Evolutionary conservation across 1,140 invertebrate genomes (phyloP).

Genomic region (Grapholita molesta): DNA sequence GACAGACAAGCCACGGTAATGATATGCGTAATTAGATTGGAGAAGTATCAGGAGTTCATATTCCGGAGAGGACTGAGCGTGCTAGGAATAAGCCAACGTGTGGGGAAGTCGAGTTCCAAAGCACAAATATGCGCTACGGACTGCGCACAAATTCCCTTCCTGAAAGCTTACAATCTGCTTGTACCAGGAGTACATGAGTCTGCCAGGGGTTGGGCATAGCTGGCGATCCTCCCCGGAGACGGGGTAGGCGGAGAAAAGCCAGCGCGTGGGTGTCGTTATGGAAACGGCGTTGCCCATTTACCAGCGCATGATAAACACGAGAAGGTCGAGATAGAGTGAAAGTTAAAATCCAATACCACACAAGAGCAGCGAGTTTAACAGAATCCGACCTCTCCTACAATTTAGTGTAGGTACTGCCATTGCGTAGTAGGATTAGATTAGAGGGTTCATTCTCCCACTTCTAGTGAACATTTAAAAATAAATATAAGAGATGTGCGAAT

Average conservation of each 20-base stretch:
- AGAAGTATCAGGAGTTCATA: conserved; percentile 71
- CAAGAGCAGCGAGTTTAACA: too few relatives aligned
- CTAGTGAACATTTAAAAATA: too few relatives aligned
- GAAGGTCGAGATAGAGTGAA: conserved; percentile 27
- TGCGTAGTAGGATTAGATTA: too few relatives aligned
- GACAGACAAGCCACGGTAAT: conserved; percentile 48
- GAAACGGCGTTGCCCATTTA: conserved; percentile 59
- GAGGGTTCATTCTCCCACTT: too few relatives aligned
- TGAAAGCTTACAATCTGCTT: conserved; percentile 65
- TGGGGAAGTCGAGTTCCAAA: conserved; percentile 9
- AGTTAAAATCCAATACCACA: background rate
- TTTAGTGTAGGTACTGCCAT: too few relatives aligned
- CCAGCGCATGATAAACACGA: conserved; percentile 41
- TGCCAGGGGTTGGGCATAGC: conserved; percentile 2
- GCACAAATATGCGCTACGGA: conserved; percentile 31
- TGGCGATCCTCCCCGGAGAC: conserved; percentile 17
- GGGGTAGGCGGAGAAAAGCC: conserved; percentile 39
- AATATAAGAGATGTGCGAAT: too few relatives aligned
- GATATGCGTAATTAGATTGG: conserved; percentile 78
- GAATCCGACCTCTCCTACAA: too few relatives aligned
- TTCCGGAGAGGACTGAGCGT: conserved; percentile 29
- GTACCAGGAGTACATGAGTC: conserved; percentile 50
- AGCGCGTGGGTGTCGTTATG: conserved; percentile 61
- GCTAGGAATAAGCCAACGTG: conserved; percentile 21
- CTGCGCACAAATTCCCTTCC: conserved; percentile 54